Evolutionary conservation across 2,113 vertebrate species (phyloP), one percentile per base, ranked within the genome.

Genomic region (Ibidorhyncha struthersii): DNA sequence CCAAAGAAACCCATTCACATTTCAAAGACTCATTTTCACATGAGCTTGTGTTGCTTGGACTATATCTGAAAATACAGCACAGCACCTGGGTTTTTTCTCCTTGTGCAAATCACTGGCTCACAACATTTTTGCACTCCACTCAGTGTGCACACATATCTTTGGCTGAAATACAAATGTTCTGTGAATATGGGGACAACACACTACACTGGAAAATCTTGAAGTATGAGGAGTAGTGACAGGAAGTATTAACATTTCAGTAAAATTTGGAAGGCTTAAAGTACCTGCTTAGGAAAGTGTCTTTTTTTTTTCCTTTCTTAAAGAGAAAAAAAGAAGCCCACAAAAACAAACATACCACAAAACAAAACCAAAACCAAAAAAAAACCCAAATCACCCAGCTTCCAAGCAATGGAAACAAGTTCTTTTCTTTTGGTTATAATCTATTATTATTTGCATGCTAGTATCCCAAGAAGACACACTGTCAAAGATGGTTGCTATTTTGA

Each of bases 1-100:
- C 76, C 92, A 96, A 90, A 96, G 94, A 96, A 86, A 87, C 21
- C 32, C 65, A 70, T 38, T 89, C 90, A 41, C 34, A 21, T 95
- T 92, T 93, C 93, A 93, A 87, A 97, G 73, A 22, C 49, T 9
- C 50, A 82, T 73, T 92, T 72, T 85, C 40, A 20, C 47, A 59
- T 11, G 16, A 66, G 58, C 34, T 62, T 82, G 50, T 12, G 4
- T 78, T 67, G 59, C 52, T 90, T 63, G 41, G 29, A 26, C 62
- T 82, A 0, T 47, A 67, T 82, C 36, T 85, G 86, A 82, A 91
- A 88, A 92, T 20, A 47, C 21, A 78, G 90, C 59, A 71, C 36
- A 72, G 61, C 18, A 38, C 67, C 79, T 62, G 45, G 25, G 13
- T 22, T 67, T 40, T 40, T 45, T 59, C 36, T 69, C n/a, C n/a